Evolutionary conservation across 2,113 vertebrate species (phyloP), one percentile per base, ranked within the genome.

Genomic region (Bambusicola thoracicus): DNA sequence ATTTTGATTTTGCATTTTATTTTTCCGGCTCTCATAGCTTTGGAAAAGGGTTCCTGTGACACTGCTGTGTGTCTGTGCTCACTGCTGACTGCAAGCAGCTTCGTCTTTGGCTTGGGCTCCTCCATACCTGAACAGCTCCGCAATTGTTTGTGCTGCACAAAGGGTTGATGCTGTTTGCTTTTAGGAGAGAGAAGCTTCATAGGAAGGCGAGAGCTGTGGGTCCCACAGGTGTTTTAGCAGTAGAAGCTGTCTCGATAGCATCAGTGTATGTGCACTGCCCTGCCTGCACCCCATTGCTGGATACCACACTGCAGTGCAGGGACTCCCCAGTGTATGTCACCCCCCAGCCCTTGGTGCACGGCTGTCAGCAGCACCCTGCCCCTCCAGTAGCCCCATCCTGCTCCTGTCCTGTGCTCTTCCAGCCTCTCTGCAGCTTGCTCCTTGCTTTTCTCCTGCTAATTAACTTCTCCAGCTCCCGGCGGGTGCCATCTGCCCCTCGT

Each of bases 401-500:
- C 0, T 12, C 70, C 13, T 2, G 19, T 40, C 40, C 19, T 0
- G 0, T 8, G 7, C 61, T 11, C 17, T n/a, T 12, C 68, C 2
- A 41, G 4, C 91, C 89, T 63, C 18, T 46, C 93, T 51, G 51
- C 46, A 32, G 4, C 61, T 59, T 8, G 46, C 77, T 86, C 93
- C 89, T 68, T 65, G 27, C 69, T 86, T 69, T 49, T 67, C 61
- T 44, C 43, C 70, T 51, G 84, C 84, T 95, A 91, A 96, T 95
- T 77, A 95, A 91, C 87, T 95, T 72, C 93, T 89, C 56, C 65
- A 10, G 38, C 56, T 17, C 90, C 17, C 12, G 0, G 11, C 51
- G 81, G 20, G 62, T 19, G 81, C 95, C 95, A 93, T 93, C 93
- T 94, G 95, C 95, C 95, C 89, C 87, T 32, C 6, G 34, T 0